Evolutionary conservation across 2,113 vertebrate species (phyloP), one percentile per base, ranked within the genome.

Genomic region (Eudyptes chrysolophus): DNA sequence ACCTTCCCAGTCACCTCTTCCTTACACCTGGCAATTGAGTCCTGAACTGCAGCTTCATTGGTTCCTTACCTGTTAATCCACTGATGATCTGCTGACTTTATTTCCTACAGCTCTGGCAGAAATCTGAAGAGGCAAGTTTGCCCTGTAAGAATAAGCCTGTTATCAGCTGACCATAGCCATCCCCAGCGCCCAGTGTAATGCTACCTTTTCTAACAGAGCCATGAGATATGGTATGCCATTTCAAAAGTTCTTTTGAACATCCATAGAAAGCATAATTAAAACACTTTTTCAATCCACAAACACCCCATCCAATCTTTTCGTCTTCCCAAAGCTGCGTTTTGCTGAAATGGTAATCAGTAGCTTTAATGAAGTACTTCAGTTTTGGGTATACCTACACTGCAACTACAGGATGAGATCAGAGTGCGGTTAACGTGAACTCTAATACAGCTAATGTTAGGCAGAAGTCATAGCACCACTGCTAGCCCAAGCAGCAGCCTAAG

Each of bases 161-260:
- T 16, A 22, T 11, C 75, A 88, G 51, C n/a, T 62, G 52, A 24
- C 18, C 29, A 65, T 4, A 74, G 72, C 27, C 54, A 84, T 8
- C 8, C 32, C 11, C 30, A 58, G 7, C 62, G 72, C 18, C 19
- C 34, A 1, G 0, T 0, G 1, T 20, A 70, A 55, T 1, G 16
- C 13, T 5, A 5, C 10, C 32, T 64, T 38, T 86, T 19, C 38
- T 40, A 72, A 83, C n/a, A 92, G 13, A 87, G 40, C 15, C 80
- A 71, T 0, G 0, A 74, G 36, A 54, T 11, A 15, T 0, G 0
- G 0, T 4, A 21, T 3, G 18, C 12, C 0, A 6, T 51, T 49
- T 29, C 27, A 29, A 2, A 92, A 80, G 32, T n/a, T 76, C 61
- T 34, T 26, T 30, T 19, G 22, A 89, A 72, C 38, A 65, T 32